Base-by-base conservation (phyloP, 92 coral and sea anemone genomes). In the Porites divaricata region DNA sequence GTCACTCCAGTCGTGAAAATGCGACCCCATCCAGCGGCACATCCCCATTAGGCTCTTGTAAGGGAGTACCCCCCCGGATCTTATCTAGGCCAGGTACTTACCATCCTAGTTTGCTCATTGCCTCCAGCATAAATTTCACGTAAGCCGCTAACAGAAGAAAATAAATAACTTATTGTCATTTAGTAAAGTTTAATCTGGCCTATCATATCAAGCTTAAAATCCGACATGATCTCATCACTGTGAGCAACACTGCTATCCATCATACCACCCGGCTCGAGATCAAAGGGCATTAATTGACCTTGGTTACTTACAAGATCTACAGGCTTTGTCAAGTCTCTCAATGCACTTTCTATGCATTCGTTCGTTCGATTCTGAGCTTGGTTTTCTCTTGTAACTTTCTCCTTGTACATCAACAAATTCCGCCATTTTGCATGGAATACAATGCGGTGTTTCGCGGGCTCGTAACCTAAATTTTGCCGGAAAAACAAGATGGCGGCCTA, bases 51-150 rank as follows among this genome's bases (percentile, higher is more conserved):
- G n/a, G n/a, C n/a, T n/a, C n/a, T n/a, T n/a, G n/a, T n/a, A n/a
- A n/a, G n/a, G n/a, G n/a, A n/a, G n/a, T n/a, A n/a, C n/a, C n/a
- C n/a, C n/a, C n/a, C n/a, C n/a, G n/a, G n/a, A n/a, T n/a, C n/a
- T n/a, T n/a, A n/a, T n/a, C n/a, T n/a, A n/a, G n/a, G n/a, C n/a
- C n/a, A 17, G 45, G 2, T 51, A 82, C 95, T 81, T 74, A 94
- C 98, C 98, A 94, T 78, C 98, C 98, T 28, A 94, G 83, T 62
- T 89, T 94, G 69, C 86, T 85, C 98, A 94, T 94, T 3, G 98
- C 95, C 14, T 94, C 87, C 71, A 94, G 57, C 98, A 94, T 94
- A 70, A 94, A 94, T 26, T 83, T 76, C 35, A 94, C 98, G 84
- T 94, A 94, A 14, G 98, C 77, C 63, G 98, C 95, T 94, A 65